Percentiles rank a stretch among this genome's conserved stretches.
These are phyloP conservation scores for Silurus glanis DNA, from an alignment of 2,113 vertebrate genomes.

Conservation along the genomic window DNA sequence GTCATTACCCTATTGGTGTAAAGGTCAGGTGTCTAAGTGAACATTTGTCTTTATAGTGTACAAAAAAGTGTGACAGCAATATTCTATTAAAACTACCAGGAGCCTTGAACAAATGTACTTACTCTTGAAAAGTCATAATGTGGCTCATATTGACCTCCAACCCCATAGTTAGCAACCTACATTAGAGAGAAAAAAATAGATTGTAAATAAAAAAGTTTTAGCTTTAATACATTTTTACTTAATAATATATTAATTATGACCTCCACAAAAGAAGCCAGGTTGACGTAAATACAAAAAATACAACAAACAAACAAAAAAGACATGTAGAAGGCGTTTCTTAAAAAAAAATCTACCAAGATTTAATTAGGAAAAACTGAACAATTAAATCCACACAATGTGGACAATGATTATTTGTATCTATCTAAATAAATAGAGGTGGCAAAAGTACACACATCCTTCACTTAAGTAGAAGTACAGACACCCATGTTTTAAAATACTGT, in stretches of 20 bases:
- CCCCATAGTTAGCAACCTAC: slow-evolving; percentile 96
- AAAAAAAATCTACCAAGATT: too few relatives aligned
- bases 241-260: background rate
- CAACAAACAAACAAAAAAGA: background rate
- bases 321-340: too few relatives aligned
- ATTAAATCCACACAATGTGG: too few relatives aligned
- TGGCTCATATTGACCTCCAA: slow-evolving; percentile 97
- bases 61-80: background rate
- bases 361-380: too few relatives aligned
- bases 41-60: too few relatives aligned
- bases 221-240: background rate
- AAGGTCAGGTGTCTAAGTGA: too few relatives aligned
- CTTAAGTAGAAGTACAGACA: too few relatives aligned
- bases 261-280: background rate
- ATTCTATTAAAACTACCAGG: background rate
- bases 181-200: slow-evolving; percentile 5
- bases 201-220: background rate
- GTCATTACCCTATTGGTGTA: too few relatives aligned
- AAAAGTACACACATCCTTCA: too few relatives aligned
- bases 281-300: background rate
- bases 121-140: slow-evolving; percentile 98
- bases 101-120: slow-evolving; percentile 63
- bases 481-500: too few relatives aligned
- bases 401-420: too few relatives aligned
- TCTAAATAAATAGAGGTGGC: too few relatives aligned